Evolutionary conservation across 2,797 vertebrate genomes (phyloP), one percentile per base, ranked within the genome.

Genomic region (Myotis findleyi): DNA sequence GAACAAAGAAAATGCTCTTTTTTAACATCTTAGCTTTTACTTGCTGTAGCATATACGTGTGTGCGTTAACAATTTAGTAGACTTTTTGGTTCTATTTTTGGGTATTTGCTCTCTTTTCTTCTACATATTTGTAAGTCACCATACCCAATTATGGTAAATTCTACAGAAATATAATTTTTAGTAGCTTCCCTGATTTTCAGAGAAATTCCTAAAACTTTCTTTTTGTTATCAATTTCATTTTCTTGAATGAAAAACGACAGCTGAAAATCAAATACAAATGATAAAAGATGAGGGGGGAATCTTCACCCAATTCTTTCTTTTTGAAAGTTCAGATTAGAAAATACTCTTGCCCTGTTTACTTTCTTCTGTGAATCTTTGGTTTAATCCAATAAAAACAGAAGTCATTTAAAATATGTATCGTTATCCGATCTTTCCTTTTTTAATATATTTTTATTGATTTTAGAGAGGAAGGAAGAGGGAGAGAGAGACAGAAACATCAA

Each of bases 251-350:
- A 88, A 75, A 9, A 68, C 27, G 3, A 55, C 36, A 91, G 53
- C 36, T 84, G 10, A 95, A 86, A 93, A 87, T 73, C 44, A 87
- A 86, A 91, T 30, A 25, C 0, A 77, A 87, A 76, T 72, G 23
- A 41, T 59, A 53, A 68, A 84, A 44, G 2, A 49, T 36, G 25
- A 79, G 64, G 23, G 21, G 7, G 17, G 80, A 25, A 55, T 62
- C 5, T 68, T 59, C 6, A 57, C 7, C 17, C 79, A 89, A 33
- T 87, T 95, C 27, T 77, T 92, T 68, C 49, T 53, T n/a, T 76
- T 90, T 79, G 12, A 71, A 93, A 93, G 16, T 51, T 75, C 17
- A 72, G 7, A 59, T 87, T 72, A 88, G 36, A 93, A 86, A 93
- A 69, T 41, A 12, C 1, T 71, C 8, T 44, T 62, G 1, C 14